Base-by-base conservation (phyloP, 2,888 invertebrate species). In the Hirtodrosophila duncani region DNA sequence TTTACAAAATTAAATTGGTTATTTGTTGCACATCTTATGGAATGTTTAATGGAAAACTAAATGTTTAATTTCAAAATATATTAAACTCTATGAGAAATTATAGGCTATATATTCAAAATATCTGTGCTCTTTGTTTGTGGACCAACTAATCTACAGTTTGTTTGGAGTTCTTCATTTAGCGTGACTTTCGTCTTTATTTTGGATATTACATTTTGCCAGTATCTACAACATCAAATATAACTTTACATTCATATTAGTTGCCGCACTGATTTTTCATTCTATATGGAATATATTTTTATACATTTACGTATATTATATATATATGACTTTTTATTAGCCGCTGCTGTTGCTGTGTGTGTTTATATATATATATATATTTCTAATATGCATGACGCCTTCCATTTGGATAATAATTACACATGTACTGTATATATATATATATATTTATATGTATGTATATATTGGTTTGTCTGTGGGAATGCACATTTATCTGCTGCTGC, bases 181-280 rank as follows among this genome's bases (percentile, higher is more conserved):
- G 38, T 72, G 31, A 41, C 30, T 39, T 30, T 48, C 41, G n/a
- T 50, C 26, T 23, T 24, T 11, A 11, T 18, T 60, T 29, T 11
- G 14, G 4, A 9, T 23, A 26, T 8, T 30, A 33, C 21, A 8
- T 43, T 23, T 48, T 21, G 16, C 44, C 53, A 44, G 61, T 83
- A 79, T 83, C 83, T 82, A 84, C 82, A 84, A 85, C 85, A 85
- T 80, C 79, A 78, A 84, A 71, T 72, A 67, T 80, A 79, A 71
- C 68, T 58, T 58, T 56, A 65, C 64, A 68, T 62, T 51, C 63
- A 62, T 62, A 67, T 58, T 57, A 44, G 59, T 57, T 58, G 45
- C 53, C 52, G 55, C 44, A 62, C 61, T 41, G 42, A 49, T 56
- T 51, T 33, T 42, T 44, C 43, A 43, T 30, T 45, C 44, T 38